Percentiles rank a stretch among this genome's conserved stretches.
These are phyloP conservation scores for Pteronura brasiliensis DNA, from an alignment of 2,113 vertebrate species.

Conservation along the genomic window DNA sequence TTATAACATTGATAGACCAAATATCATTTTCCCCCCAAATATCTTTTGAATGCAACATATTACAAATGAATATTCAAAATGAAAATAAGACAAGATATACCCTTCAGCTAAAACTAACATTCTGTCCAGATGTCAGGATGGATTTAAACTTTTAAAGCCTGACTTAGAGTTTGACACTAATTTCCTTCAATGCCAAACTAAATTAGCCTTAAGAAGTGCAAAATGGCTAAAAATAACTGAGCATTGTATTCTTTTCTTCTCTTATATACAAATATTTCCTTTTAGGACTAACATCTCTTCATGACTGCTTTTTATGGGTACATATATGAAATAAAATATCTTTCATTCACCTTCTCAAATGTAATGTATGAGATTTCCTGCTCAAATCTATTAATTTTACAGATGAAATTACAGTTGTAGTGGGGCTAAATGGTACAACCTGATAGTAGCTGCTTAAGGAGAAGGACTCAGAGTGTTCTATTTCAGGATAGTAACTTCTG, in stretches of 20 bases:
- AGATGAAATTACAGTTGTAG: not conserved
- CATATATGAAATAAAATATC: not conserved
- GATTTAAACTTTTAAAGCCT: conserved; percentile 36
- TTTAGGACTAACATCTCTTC: not conserved
- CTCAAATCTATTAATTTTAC: not conserved
- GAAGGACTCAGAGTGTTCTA: not conserved
- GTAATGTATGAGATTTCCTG: not conserved
- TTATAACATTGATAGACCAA: conserved; percentile 20
- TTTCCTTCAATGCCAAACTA: conserved; percentile 64
- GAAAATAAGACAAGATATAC: conserved; percentile 59
- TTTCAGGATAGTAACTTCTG: not conserved
- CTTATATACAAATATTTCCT: not conserved
- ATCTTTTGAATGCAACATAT: conserved; percentile 38
- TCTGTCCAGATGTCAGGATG: conserved; percentile 55
- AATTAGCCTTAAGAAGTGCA: conserved; percentile 50
- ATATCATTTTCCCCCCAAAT: not conserved
- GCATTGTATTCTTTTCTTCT: not conserved
- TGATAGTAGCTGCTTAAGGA: not conserved
- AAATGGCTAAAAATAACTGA: conserved; percentile 25
- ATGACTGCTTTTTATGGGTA: not conserved
- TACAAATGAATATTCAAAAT: conserved; percentile 44
- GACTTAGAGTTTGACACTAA: conserved; percentile 56
- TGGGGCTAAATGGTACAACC: not conserved
- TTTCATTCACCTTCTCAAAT: not conserved
- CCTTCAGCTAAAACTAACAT: conserved; percentile 45